These are phyloP conservation scores for Alcedo quadribrachys DNA, from an alignment of 2,797 vertebrate species.

Conservation along the genomic window DNA sequence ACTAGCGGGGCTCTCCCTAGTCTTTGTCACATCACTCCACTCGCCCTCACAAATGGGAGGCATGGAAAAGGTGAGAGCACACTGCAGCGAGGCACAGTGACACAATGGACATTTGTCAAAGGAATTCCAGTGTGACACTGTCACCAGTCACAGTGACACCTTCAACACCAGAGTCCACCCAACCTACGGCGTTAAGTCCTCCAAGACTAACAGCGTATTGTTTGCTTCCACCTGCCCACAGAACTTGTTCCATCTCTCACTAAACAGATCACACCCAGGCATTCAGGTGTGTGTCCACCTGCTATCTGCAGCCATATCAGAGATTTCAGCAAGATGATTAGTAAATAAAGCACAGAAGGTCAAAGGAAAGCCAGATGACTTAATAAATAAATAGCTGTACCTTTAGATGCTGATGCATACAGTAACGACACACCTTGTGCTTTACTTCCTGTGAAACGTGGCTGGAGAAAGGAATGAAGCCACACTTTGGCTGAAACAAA, in stretches of 20 bases:
- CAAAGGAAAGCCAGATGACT: background rate
- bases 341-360: background rate
- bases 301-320: background rate
- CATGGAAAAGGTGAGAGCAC: background rate
- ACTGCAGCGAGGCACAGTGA: background rate
- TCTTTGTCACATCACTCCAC: background rate
- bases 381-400: conserved; percentile 68
- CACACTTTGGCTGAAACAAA: conserved; percentile 92
- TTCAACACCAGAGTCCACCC: background rate
- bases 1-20: background rate
- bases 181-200: background rate
- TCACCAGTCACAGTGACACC: background rate
- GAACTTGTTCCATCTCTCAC: conserved; percentile 24
- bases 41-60: background rate
- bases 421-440: conserved; percentile 93
- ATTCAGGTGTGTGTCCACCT: background rate
- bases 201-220: background rate
- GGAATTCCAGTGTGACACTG: background rate
- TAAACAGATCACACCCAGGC: conserved; percentile 27
- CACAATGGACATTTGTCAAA: background rate
- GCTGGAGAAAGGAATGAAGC: conserved; percentile 92
- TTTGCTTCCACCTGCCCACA: conserved; percentile 40
- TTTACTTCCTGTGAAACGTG: conserved; percentile 93
- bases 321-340: background rate
- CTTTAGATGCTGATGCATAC: conserved; percentile 99